These are phyloP conservation scores for Augiades crinisus DNA, from an alignment of 2,888 invertebrate genomes.

Conservation along the genomic window DNA sequence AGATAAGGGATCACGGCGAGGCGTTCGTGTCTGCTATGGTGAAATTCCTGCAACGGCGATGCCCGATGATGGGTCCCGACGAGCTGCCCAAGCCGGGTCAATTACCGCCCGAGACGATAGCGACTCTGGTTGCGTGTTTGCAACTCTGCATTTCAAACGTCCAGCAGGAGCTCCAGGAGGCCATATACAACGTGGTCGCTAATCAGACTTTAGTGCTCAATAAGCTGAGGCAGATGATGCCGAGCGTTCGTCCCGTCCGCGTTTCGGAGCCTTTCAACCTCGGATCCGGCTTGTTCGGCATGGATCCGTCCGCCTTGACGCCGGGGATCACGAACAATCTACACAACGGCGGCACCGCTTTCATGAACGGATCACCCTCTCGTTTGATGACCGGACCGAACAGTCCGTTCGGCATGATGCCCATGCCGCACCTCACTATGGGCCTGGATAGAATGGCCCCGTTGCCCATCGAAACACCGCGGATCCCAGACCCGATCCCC, in stretches of 20 bases:
- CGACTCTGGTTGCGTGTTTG: slow-evolving; percentile 90
- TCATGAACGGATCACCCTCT: slow-evolving; percentile 11
- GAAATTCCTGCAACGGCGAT: slow-evolving; percentile 89
- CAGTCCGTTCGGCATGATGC: slow-evolving; percentile 14
- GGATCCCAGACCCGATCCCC: slow-evolving; percentile 15
- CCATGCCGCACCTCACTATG: slow-evolving; percentile 3
- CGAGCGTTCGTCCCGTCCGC: slow-evolving; percentile 77
- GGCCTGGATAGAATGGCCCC: slow-evolving; percentile 3
- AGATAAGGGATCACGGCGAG: slow-evolving; percentile 94
- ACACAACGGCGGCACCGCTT: not conserved
- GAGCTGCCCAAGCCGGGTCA: slow-evolving; percentile 88
- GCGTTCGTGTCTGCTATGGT: slow-evolving; percentile 87
- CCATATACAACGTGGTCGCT: slow-evolving; percentile 87
- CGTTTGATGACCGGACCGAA: slow-evolving; percentile 9
- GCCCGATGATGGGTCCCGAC: slow-evolving; percentile 90
- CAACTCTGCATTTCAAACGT: slow-evolving; percentile 84
- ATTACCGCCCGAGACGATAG: slow-evolving; percentile 90
- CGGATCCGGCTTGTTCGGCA: slow-evolving; percentile 3
- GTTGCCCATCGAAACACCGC: slow-evolving; percentile 1
- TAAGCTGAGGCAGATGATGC: slow-evolving; percentile 84
- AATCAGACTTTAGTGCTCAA: slow-evolving; percentile 85
- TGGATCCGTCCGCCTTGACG: slow-evolving; percentile 8
- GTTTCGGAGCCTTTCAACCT: slow-evolving; percentile 8
- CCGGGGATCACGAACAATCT: not conserved
- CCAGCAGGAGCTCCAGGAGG: slow-evolving; percentile 88